Conservation (phyloP, 1,140 invertebrate genomes). For the Asbolus verrucosus region DNA sequence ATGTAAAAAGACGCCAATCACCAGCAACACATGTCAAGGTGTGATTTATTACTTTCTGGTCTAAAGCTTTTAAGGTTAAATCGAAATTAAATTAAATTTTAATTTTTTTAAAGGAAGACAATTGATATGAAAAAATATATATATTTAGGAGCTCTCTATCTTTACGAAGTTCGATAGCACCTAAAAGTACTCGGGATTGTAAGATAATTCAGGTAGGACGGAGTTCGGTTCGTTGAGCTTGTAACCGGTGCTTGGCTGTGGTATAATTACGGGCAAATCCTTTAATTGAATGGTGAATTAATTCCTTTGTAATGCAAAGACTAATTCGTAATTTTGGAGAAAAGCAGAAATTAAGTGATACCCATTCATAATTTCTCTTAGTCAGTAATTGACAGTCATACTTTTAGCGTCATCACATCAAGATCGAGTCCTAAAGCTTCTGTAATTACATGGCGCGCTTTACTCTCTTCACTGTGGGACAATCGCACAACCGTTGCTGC, state of each 20-base stretch:
- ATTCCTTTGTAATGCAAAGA: slow-evolving; percentile 45
- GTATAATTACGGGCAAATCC: slow-evolving; percentile 45
- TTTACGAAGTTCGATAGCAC: slow-evolving; percentile 4
- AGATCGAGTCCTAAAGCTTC: slow-evolving; percentile 6
- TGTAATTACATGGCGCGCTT: slow-evolving; percentile 21
- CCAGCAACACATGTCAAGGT: slow-evolving; percentile 31
- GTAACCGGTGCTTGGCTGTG: slow-evolving; percentile 37
- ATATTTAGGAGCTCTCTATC: not conserved
- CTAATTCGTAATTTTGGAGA: slow-evolving; percentile 30
- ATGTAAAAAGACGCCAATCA: slow-evolving; percentile 36
- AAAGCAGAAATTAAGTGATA: slow-evolving; percentile 41
- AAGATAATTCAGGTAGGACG: slow-evolving; percentile 40
- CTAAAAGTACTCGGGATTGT: slow-evolving; percentile 26
- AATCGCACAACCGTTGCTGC: slow-evolving; percentile 29
- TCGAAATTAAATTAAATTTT: slow-evolving; percentile 5
- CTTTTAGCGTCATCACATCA: slow-evolving; percentile 23
- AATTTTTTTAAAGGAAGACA: not conserved
- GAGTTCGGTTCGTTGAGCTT: slow-evolving; percentile 42
- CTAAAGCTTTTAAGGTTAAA: slow-evolving; percentile 2
- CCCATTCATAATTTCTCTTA: slow-evolving; percentile 34
- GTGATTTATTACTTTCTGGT: slow-evolving; percentile 38
- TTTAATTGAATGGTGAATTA: slow-evolving; percentile 44
- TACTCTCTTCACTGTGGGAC: slow-evolving; percentile 31
- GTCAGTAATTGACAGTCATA: slow-evolving; percentile 35
- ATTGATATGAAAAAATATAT: slow-evolving; percentile 25